Evolutionary conservation across 2,797 vertebrate species (phyloP), one percentile per base, ranked within the genome.

Genomic region (Manis javanica): DNA sequence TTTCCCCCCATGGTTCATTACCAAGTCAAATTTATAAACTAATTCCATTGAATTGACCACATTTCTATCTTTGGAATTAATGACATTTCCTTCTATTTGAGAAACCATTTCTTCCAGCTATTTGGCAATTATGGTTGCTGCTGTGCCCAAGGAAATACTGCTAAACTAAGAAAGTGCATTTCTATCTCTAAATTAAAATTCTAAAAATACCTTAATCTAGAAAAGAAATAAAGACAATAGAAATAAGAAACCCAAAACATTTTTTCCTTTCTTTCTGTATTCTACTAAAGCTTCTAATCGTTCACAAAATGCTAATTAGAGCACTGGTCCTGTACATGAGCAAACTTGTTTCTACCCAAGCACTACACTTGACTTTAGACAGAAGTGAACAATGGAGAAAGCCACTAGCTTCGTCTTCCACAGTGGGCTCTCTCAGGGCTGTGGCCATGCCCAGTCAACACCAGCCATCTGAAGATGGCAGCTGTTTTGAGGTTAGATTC

Each of bases 1-100:
- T 69, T 87, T 68, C 13, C 57, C 39, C 77, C 39, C 63, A n/a
- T 95, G 69, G 69, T 94, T 83, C 86, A 93, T 95, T 96, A 96
- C 42, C 91, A 95, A 97, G 88, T 92, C 83, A 97, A 84, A 95
- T 96, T 96, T 96, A 96, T 51, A 96, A 95, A 95, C 85, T 91
- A 96, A 95, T 96, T 87, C 86, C 92, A 94, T 82, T 84, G 83
- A 92, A 84, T 95, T 95, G 75, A 74, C 89, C 83, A 87, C 89
- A 91, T 5, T 81, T 96, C 86, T 96, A 82, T 93, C 88, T 85
- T 93, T 64, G 91, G 79, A 96, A 96, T 96, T 95, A 97, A 82
- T 94, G 94, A 74, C 39, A 95, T 91, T 95, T 51, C 69, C 79
- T 94, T 89, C 92, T 95, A 86, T 88, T 96, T 96, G 72, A 95